Base-by-base conservation (phyloP, 2,888 invertebrate species). In the Rotaria sp. region DNA sequence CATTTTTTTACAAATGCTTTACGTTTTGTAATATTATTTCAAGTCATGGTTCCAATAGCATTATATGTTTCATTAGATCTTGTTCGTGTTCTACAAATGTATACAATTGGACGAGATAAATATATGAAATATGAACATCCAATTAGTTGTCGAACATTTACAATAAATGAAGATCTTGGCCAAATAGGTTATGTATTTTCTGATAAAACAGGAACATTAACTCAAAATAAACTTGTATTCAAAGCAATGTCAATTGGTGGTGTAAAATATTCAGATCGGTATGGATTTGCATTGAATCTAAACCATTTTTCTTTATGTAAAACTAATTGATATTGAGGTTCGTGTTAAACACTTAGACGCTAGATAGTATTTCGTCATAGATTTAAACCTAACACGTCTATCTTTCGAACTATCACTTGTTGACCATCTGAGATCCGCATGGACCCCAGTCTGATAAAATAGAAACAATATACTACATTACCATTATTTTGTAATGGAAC, bases 21-120 rank as follows among this genome's bases (percentile, higher is more conserved):
- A 38, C 38, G 38, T 35, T 74, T 74, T 38, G 74, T 74, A 8
- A 74, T 74, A 38, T 24, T 74, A 35, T 74, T 74, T 74, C 74
- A 74, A 74, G 74, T 74, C 4, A 74, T 74, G 74, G 97, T 98
- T 90, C 98, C 98, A 0, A 93, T 98, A 84, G 96, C 97, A 13
- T 92, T 98, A 87, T 98, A 98, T 92, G 97, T 98, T 86, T 96
- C 97, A 5, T 94, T 98, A 89, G 98, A 98, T 92, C 94, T 98
- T 93, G 95, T 97, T 89, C 98, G 97, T 92, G 93, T 97, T 88
- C 93, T 96, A 87, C 97, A 98, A 93, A 95, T 97, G 85, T 97
- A 95, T 92, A 96, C 96, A 91, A 97, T 98, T 89, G 95, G 95
- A 89, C 94, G 95, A 89, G 97, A 97, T 91, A 92, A 94, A 24